phyloP scores from a whole-genome alignment of 2,888 invertebrate genomes.

The Molorchus minor region DNA sequence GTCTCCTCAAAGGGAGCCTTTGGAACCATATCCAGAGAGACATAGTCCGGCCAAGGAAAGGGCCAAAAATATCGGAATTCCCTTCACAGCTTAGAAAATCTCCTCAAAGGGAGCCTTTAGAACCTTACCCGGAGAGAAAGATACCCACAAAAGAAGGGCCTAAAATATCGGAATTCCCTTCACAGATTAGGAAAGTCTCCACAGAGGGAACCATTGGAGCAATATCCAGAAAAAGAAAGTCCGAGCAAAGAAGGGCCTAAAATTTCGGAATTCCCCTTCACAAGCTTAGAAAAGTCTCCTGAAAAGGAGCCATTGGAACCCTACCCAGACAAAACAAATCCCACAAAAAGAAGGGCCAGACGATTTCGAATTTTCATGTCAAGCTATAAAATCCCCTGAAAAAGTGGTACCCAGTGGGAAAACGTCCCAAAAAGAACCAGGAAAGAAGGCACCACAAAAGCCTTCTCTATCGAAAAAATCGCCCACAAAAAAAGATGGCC shows the following conservation, averaged over 20 bases:
- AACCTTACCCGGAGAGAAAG: conserved; percentile 42
- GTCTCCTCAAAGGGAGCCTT: conserved; percentile 41
- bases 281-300: conserved; percentile 33
- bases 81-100: conserved; percentile 41
- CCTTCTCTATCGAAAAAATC: conserved; percentile 40
- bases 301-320: conserved; percentile 34
- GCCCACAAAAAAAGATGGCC: conserved; percentile 33
- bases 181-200: conserved; percentile 39
- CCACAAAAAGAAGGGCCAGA: conserved; percentile 30
- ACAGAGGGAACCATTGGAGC: conserved; percentile 36
- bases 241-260: conserved; percentile 28
- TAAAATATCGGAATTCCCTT: conserved; percentile 40
- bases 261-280: conserved; percentile 43
- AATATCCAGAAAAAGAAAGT: conserved; percentile 40
- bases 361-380: conserved; percentile 40
- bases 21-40: conserved; percentile 41
- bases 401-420: not conserved
- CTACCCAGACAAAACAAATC: conserved; percentile 37
- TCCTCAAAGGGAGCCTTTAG: conserved; percentile 36
- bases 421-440: not conserved
- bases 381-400: conserved; percentile 31
- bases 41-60: conserved; percentile 31
- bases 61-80: conserved; percentile 38
- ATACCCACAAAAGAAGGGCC: conserved; percentile 32
- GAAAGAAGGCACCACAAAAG: not conserved